A percentile compares a stretch with the other conserved stretches of the same genome.
These are phyloP conservation scores for Malurus alboscapulatus DNA, from an alignment of 2,113 vertebrate species.

Conservation along the genomic window DNA sequence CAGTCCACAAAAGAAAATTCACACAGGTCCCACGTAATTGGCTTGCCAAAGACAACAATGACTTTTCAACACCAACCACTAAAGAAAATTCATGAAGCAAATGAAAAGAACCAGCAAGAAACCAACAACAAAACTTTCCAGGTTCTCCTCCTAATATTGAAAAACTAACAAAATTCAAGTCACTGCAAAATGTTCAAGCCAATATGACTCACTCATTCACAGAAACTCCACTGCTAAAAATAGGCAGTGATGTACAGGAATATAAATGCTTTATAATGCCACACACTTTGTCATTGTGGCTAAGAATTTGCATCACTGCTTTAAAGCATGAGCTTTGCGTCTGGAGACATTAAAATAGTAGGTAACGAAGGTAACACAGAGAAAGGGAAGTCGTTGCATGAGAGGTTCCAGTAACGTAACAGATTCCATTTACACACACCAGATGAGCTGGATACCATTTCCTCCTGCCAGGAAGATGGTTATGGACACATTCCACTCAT, in stretches of 20 bases:
- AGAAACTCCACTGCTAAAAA: constrained; percentile 44
- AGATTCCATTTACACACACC: neutral
- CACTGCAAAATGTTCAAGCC: constrained; percentile 4
- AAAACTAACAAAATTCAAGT: neutral
- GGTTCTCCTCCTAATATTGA: neutral
- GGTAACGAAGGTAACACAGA: neutral
- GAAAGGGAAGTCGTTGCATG: neutral
- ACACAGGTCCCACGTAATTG: neutral
- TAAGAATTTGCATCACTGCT: neutral
- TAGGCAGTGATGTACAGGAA: constrained; percentile 34
- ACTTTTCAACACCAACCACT: neutral
- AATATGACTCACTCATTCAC: constrained; percentile 41
- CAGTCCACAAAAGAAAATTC: neutral
- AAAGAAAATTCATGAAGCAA: neutral
- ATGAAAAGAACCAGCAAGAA: neutral
- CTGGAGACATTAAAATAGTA: neutral
- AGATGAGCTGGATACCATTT: constrained; percentile 9
- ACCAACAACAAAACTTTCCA: neutral
- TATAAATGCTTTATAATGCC: constrained; percentile 22
- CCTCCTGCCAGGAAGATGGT: constrained; percentile 27
- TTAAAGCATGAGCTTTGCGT: neutral
- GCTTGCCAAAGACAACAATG: neutral
- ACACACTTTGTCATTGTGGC: constrained; percentile 37
- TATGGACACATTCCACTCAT: neutral
- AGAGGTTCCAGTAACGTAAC: neutral